A percentile compares a stretch with the other conserved stretches of the same genome.
Conservation (phyloP, 2,113 vertebrate species). For the Ciconia boyciana region DNA sequence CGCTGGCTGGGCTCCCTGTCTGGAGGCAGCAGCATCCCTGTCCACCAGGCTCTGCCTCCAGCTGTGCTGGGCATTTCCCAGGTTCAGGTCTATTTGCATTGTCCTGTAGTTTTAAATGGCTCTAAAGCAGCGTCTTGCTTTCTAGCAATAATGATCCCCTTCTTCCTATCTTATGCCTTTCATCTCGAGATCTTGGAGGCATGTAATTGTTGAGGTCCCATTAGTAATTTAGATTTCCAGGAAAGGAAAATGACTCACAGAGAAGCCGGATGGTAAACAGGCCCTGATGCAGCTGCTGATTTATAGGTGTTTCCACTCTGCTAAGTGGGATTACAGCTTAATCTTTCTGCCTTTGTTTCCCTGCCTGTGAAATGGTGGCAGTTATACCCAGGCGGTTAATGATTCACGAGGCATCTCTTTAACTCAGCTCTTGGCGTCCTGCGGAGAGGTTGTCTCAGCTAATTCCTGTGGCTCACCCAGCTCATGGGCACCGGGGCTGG, state of each 20-base stretch:
- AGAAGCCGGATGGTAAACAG: neutral
- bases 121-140: neutral
- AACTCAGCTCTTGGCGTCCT: neutral
- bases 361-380: neutral
- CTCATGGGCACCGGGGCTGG: neutral
- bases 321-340: neutral
- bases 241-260: slow-evolving; percentile 36
- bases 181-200: slow-evolving; percentile 14
- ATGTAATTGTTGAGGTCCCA: slow-evolving; percentile 21
- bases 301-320: neutral
- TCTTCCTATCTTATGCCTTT: slow-evolving; percentile 2
- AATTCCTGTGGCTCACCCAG: neutral
- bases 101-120: neutral
- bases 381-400: neutral
- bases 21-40: neutral
- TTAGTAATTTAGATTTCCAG: slow-evolving; percentile 52
- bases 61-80: neutral
- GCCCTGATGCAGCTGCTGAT: neutral
- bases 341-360: slow-evolving; percentile 6
- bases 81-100: neutral
- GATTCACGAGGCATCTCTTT: neutral
- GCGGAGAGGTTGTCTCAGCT: neutral
- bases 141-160: slow-evolving; percentile 20
- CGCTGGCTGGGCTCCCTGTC: neutral
- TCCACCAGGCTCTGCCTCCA: neutral